These are phyloP conservation scores for Seira ritae DNA, from an alignment of 2,888 invertebrate genomes.

Conservation along the genomic window DNA sequence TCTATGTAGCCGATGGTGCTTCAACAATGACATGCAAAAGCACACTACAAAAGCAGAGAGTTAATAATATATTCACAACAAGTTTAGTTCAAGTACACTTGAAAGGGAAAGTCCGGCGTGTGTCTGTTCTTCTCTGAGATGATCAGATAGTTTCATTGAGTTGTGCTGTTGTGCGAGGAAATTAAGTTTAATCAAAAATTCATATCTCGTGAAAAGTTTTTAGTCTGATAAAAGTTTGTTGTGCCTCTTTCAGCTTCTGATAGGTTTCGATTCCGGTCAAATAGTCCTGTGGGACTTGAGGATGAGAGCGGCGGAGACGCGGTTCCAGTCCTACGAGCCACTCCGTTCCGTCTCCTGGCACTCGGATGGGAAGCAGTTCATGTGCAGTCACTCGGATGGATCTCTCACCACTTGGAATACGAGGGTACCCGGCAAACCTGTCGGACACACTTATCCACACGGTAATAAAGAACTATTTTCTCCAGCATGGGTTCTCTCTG, in stretches of 20 bases:
- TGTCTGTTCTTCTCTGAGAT: too few relatives aligned
- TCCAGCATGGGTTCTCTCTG: not conserved
- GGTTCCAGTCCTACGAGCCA: conserved; percentile 86
- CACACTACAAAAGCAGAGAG: too few relatives aligned
- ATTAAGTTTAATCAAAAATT: too few relatives aligned
- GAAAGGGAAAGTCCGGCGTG: too few relatives aligned
- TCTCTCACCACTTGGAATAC: conserved; percentile 95
- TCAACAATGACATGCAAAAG: too few relatives aligned
- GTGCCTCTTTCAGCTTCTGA: conserved; percentile 84
- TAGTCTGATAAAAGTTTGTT: conserved; percentile 33
- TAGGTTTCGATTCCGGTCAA: conserved; percentile 96
- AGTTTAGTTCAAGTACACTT: too few relatives aligned
- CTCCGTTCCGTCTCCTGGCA: conserved; percentile 96
- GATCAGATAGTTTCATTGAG: too few relatives aligned
- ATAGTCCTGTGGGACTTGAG: conserved; percentile 97
- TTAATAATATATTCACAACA: too few relatives aligned
- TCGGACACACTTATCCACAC: conserved; percentile 90
- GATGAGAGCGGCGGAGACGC: conserved; percentile 88
- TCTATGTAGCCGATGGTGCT: too few relatives aligned
- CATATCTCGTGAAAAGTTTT: too few relatives aligned
- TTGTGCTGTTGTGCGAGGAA: too few relatives aligned
- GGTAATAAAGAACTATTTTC: conserved; percentile 78
- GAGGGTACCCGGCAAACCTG: conserved; percentile 85
- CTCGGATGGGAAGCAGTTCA: conserved; percentile 97
- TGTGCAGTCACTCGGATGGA: conserved; percentile 94